Evolutionary conservation across 1,140 invertebrate species (phyloP), one percentile per base, ranked within the genome.

Genomic region (Caenorhabditis remanei): DNA sequence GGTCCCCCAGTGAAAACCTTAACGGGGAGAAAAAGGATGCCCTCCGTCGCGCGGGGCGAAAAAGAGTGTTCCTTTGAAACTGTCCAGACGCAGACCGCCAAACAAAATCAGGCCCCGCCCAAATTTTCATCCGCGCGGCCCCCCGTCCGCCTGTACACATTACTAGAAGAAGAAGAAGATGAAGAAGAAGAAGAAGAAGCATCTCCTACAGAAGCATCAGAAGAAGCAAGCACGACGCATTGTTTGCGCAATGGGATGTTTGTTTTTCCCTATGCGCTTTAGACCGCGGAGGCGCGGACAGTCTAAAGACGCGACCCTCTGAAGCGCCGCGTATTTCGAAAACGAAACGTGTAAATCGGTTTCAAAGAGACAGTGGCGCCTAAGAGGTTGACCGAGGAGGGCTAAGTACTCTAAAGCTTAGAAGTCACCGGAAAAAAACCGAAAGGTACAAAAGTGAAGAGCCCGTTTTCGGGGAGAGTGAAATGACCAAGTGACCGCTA

Each of bases 331-430:
- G 32, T 32, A 32, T 41, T 32, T 65, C 32, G 4, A 71, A 71
- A 71, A 71, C 67, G 67, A 71, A 71, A 71, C 67, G 67, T 71
- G 67, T 71, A 71, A 71, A 71, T 71, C 67, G 67, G 67, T 71
- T 71, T 71, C 67, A 19, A 9, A 65, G n/a, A 61, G n/a, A n/a
- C 56, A 19, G 13, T 61, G 13, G 13, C 56, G 32, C 32, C 32
- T 32, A 32, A 32, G 32, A 32, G 32, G 32, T 32, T 32, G 32
- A 32, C 32, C 32, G 32, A 32, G 56, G 8, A 19, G 7, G n/a
- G 16, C 56, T 61, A n/a, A 14, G 56, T 14, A 14, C 14, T 8
- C 56, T 19, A 24, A 61, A n/a, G 7, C n/a, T 61, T 61, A 19
- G 24, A 13, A 24, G 21, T 16, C n/a, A n/a, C n/a, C 56, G 56